phyloP scores from a whole-genome alignment of 1,140 invertebrate genomes.

The Archivesica marissinica region DNA sequence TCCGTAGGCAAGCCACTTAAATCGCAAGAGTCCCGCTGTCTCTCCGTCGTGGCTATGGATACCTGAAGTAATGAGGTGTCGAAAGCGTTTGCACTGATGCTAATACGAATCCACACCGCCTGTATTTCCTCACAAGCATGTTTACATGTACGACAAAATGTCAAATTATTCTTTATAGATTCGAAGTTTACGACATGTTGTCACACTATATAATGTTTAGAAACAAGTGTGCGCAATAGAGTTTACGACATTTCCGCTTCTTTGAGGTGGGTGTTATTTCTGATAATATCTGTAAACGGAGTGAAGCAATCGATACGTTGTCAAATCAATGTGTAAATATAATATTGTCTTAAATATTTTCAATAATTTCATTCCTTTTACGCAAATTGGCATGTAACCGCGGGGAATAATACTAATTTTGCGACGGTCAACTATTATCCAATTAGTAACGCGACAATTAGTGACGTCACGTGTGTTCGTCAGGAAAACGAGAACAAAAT shows the following conservation, averaged over 20 bases:
- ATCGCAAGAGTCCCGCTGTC: too few species aligned
- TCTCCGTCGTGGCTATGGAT: too few species aligned
- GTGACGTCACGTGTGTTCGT: slow-evolving; percentile 11
- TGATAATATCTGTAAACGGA: not conserved
- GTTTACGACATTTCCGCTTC: not conserved
- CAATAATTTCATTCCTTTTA: slow-evolving; percentile 31
- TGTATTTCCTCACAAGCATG: too few species aligned
- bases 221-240: not conserved
- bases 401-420: slow-evolving; percentile 6
- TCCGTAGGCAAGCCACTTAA: too few species aligned
- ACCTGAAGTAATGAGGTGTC: too few species aligned
- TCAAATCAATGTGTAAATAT: slow-evolving; percentile 30
- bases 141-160: too few species aligned
- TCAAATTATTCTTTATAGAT: slow-evolving; percentile 18
- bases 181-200: not conserved
- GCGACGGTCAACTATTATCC: not conserved
- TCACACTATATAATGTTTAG: not conserved
- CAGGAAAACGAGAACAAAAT: too few species aligned
- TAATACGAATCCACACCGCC: too few species aligned
- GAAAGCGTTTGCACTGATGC: too few species aligned
- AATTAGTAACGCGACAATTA: not conserved
- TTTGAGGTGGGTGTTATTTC: slow-evolving; percentile 19
- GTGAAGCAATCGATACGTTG: not conserved
- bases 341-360: slow-evolving; percentile 32
- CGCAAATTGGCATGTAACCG: slow-evolving; percentile 11